Evolutionary conservation across 2,888 invertebrate genomes (phyloP).

Genomic region (Drosophila kokeensis): DNA sequence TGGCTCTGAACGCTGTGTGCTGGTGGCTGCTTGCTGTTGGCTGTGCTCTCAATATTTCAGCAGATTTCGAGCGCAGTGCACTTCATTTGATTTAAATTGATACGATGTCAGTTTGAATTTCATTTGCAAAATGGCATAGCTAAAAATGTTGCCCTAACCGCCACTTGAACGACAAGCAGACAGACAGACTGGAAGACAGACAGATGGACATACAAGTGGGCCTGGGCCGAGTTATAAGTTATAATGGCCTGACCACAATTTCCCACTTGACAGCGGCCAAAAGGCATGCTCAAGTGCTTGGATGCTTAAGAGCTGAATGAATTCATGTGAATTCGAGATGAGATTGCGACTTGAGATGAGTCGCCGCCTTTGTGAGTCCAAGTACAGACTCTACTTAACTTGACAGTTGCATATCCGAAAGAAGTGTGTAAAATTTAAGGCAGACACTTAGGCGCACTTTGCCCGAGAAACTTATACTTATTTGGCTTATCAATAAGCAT

Average conservation of each 20-base stretch:
- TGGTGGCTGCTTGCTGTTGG: neutral
- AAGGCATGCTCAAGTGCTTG: conserved; percentile 79
- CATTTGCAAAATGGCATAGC: conserved; percentile 72
- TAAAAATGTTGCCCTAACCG: conserved; percentile 43
- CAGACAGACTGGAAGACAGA: conserved; percentile 6
- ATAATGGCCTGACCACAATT: conserved; percentile 80
- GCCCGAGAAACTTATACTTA: conserved; percentile 11
- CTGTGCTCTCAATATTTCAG: conserved; percentile 54
- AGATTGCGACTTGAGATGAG: conserved; percentile 40
- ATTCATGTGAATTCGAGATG: conserved; percentile 68
- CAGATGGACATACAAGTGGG: neutral
- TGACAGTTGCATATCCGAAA: conserved; percentile 53
- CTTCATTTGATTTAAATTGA: conserved; percentile 82
- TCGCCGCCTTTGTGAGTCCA: conserved; percentile 7
- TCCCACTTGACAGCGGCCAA: conserved; percentile 74
- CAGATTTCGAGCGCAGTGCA: conserved; percentile 62
- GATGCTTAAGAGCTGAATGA: conserved; percentile 68
- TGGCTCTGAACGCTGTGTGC: neutral
- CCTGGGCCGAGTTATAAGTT: conserved; percentile 61
- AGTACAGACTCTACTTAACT: conserved; percentile 12
- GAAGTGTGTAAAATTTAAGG: conserved; percentile 33
- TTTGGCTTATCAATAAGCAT: conserved; percentile 49
- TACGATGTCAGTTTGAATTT: conserved; percentile 73
- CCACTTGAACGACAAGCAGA: conserved; percentile 46
- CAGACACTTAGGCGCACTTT: conserved; percentile 39